Percentiles rank a stretch among this genome's conserved stretches.
Conservation (phyloP, 2,888 invertebrate genomes). For the Ceramica pisi region DNA sequence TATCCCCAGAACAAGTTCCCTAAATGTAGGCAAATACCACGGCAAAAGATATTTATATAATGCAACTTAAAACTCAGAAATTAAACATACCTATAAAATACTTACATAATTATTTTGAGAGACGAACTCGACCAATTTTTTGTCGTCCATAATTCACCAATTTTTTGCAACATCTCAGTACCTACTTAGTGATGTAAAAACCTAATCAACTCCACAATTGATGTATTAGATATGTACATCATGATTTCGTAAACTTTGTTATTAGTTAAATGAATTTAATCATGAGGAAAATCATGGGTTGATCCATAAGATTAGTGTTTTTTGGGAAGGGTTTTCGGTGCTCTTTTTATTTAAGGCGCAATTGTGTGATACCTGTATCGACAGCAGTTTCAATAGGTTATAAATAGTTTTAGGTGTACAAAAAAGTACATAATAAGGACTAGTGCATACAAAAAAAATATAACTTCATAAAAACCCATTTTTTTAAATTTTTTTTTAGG, state of each 20-base stretch:
- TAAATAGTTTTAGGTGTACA: not conserved
- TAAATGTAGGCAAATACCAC: no score
- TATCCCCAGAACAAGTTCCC: no score
- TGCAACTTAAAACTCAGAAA: no score
- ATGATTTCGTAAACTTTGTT: conserved; percentile 59
- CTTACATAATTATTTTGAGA: conserved; percentile 9
- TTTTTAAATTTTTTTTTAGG: no score
- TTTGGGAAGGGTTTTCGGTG: not conserved
- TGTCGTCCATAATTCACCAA: conserved; percentile 19
- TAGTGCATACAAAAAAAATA: not conserved
- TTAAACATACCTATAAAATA: not conserved
- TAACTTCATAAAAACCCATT: not conserved
- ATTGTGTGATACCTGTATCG: conserved; percentile 11
- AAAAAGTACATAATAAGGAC: not conserved
- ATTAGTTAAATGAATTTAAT: conserved; percentile 62
- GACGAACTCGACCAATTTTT: conserved; percentile 39
- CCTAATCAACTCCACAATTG: conserved; percentile 61
- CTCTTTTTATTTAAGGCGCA: conserved; percentile 24
- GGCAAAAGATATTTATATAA: no score
- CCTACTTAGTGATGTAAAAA: conserved; percentile 53
- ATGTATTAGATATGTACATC: conserved; percentile 58
- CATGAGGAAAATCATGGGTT: conserved; percentile 55
- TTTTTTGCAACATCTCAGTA: conserved; percentile 40
- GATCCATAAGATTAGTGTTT: conserved; percentile 26
- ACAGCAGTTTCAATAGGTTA: conserved; percentile 10